Base-by-base conservation (phyloP, 1,140 invertebrate genomes). In the Sinella curviseta region DNA sequence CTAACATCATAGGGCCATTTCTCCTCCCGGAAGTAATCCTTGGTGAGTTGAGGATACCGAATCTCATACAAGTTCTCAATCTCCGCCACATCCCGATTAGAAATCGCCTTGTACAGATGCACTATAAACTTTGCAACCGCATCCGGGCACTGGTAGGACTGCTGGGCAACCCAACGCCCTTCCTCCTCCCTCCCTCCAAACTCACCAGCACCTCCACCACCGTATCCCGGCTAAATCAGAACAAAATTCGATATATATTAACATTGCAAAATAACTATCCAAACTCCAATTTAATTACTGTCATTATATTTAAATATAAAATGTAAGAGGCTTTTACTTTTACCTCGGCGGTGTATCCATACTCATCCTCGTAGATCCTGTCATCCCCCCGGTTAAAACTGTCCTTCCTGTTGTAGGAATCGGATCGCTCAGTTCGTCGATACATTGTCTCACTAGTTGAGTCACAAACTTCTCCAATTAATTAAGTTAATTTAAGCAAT, bases 41-140 rank as follows among this genome's bases (percentile, higher is more conserved):
- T 84, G 1, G 83, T 81, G 33, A 84, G 55, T 54, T 82, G 79
- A 24, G 83, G 83, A 74, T 76, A 82, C 16, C 83, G 81, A 33
- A 83, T 81, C 57, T 83, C 82, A 54, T 84, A 84, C 78, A 84
- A 75, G 39, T 84, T 84, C 65, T 84, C 83, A 76, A 84, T 84
- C 48, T 84, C 83, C 26, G 79, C 73, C 0, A 74, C 79, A 79
- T 84, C 83, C 24, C 83, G 33, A 36, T 81, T 84, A 28, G 78
- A 82, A 70, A 84, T 84, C 17, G 81, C 70, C 31, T 84, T 80
- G 78, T 82, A 84, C 36, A 84, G 55, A 80, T 84, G 83, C 24
- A 79, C 78, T 36, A 84, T 84, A 54, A 84, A 84, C 55, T 82
- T 84, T 17, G 78, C 79, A 54, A 84, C 83, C 1, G 83, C 80